Evolutionary conservation across 2,888 invertebrate species (phyloP).

Genomic region (Aporophyla nigra): DNA sequence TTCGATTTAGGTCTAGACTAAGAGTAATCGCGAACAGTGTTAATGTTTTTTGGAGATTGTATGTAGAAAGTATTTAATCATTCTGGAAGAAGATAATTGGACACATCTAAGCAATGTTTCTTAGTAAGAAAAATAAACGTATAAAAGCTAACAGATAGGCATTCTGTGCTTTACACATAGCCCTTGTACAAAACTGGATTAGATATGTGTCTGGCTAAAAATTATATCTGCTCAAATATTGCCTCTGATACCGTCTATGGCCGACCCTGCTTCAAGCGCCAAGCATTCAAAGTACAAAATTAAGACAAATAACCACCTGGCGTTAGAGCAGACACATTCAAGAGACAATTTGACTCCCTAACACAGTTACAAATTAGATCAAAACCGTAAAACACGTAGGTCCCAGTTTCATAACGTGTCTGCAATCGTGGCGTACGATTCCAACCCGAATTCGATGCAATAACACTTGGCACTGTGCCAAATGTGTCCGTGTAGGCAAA

Average conservation of each 20-base stretch:
- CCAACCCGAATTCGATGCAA: constrained; percentile 79
- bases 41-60: not conserved
- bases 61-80: not conserved
- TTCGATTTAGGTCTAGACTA: constrained; percentile 51
- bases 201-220: not conserved
- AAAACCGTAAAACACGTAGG: constrained; percentile 52
- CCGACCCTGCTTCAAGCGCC: not conserved
- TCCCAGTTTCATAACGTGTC: constrained; percentile 71
- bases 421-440: constrained; percentile 71
- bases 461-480: constrained; percentile 86
- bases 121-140: not conserved
- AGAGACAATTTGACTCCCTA: constrained; percentile 25
- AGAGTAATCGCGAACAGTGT: constrained; percentile 19
- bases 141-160: too few species aligned
- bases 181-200: not conserved
- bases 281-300: constrained; percentile 2
- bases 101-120: not conserved
- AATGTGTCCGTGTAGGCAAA: constrained; percentile 84
- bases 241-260: not conserved
- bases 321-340: not conserved
- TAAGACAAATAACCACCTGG: constrained; percentile 1
- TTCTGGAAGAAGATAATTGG: not conserved
- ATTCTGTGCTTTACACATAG: not conserved
- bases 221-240: not conserved
- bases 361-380: constrained; percentile 55